phyloP scores from a whole-genome alignment of 1,140 invertebrate species.

The Macrotrachela quadricornifera region DNA sequence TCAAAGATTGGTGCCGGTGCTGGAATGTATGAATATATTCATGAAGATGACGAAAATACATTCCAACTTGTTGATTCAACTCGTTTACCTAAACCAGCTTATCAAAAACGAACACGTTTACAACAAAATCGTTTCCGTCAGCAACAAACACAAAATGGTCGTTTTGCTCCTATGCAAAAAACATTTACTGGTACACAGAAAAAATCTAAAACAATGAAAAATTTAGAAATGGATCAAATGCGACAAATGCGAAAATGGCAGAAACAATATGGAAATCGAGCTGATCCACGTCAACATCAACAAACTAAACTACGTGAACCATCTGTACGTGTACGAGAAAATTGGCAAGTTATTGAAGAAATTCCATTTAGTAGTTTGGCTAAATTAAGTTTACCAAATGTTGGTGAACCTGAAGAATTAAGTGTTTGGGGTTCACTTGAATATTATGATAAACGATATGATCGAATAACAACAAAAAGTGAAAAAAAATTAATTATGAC shows the following conservation, averaged over 20 bases:
- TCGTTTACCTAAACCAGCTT: not conserved
- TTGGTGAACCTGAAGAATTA: slow-evolving; percentile 56
- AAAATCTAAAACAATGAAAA: too few species aligned
- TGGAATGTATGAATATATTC: slow-evolving; percentile 84
- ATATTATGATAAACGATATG: slow-evolving; percentile 88
- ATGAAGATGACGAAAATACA: slow-evolving; percentile 92
- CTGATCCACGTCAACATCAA: too few species aligned
- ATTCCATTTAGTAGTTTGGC: slow-evolving; percentile 87
- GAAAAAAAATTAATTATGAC: slow-evolving; percentile 71
- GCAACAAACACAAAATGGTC: not conserved
- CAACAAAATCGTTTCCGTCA: too few species aligned
- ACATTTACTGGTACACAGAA: too few species aligned
- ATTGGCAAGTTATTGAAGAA: slow-evolving; percentile 91
- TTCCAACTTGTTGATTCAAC: slow-evolving; percentile 35
- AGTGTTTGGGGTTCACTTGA: slow-evolving; percentile 73
- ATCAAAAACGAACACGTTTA: slow-evolving; percentile 1
- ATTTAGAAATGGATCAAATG: too few species aligned
- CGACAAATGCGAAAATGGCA: too few species aligned
- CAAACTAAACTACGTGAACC: slow-evolving; percentile 47
- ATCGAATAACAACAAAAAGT: slow-evolving; percentile 87
- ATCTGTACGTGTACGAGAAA: slow-evolving; percentile 80
- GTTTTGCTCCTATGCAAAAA: not conserved
- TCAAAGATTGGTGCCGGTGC: slow-evolving; percentile 65
- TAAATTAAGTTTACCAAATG: slow-evolving; percentile 54
- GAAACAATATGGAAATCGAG: too few species aligned